phyloP scores from a whole-genome alignment of 2,797 vertebrate genomes.

The Acipenser transmontanus region DNA sequence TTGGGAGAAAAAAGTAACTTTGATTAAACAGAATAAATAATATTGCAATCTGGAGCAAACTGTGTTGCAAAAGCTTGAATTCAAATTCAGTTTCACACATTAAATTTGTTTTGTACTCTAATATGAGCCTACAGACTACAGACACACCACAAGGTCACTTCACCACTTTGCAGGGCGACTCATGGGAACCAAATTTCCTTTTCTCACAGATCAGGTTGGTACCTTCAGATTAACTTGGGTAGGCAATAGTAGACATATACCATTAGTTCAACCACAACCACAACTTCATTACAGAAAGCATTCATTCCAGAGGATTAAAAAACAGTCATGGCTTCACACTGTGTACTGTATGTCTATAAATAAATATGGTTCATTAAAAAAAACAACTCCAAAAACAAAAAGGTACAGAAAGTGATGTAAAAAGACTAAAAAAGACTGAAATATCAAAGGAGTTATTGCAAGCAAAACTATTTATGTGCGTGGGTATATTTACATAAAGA shows the following conservation, averaged over 20 bases:
- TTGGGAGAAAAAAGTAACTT: not conserved
- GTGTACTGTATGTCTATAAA: too few relatives aligned
- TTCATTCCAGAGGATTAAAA: too few relatives aligned
- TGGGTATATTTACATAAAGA: not conserved
- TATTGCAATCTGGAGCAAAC: too few relatives aligned
- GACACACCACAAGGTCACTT: too few relatives aligned
- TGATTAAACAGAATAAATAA: not conserved
- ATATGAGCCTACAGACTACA: too few relatives aligned
- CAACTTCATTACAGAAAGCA: conserved; percentile 3
- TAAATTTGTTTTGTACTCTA: not conserved
- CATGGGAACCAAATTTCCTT: too few relatives aligned
- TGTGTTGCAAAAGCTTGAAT: not conserved
- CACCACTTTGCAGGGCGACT: too few relatives aligned
- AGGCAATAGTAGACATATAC: too few relatives aligned
- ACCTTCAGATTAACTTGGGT: too few relatives aligned
- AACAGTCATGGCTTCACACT: too few relatives aligned
- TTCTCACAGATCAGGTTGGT: too few relatives aligned
- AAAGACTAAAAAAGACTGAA: not conserved
- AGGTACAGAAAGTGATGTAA: not conserved
- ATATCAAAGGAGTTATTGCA: conserved; percentile 2
- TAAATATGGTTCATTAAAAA: not conserved
- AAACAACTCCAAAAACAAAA: not conserved
- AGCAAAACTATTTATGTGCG: not conserved
- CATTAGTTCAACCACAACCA: too few relatives aligned
- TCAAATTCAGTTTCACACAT: not conserved